Evolutionary conservation across 2,888 invertebrate genomes (phyloP).

Genomic region (Chrysolina americana): DNA sequence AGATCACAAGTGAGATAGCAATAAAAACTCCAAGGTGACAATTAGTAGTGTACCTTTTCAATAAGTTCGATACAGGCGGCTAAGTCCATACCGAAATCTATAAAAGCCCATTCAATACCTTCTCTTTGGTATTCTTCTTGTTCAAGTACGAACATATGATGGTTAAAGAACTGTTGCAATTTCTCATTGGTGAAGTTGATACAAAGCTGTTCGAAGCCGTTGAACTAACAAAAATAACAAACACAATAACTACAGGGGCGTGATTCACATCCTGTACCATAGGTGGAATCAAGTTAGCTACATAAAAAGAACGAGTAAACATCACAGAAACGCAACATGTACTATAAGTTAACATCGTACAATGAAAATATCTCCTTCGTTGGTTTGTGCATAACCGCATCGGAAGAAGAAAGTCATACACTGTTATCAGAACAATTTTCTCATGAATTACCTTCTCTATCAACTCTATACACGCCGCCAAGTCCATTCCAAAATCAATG

Average conservation of each 20-base stretch:
- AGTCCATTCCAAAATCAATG: conserved; percentile 98
- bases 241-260: conserved; percentile 53
- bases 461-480: conserved; percentile 95
- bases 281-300: conserved; percentile 55
- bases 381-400: background rate
- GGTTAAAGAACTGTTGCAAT: conserved; percentile 95
- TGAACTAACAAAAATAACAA: conserved; percentile 74
- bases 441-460: conserved; percentile 88
- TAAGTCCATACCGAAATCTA: conserved; percentile 94
- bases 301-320: conserved; percentile 26
- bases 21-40: conserved; percentile 10
- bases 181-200: conserved; percentile 96
- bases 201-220: conserved; percentile 94
- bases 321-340: conserved; percentile 1
- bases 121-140: conserved; percentile 94
- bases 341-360: background rate
- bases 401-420: background rate
- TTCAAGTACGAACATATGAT: conserved; percentile 94
- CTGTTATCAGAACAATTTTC: background rate
- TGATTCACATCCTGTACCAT: conserved; percentile 56
- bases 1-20: background rate
- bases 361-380: background rate
- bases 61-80: conserved; percentile 86
- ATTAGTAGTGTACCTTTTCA: conserved; percentile 76
- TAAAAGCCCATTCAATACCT: conserved; percentile 93